Conservation (phyloP, 2,888 invertebrate genomes). For the Teleogryllus oceanicus region DNA sequence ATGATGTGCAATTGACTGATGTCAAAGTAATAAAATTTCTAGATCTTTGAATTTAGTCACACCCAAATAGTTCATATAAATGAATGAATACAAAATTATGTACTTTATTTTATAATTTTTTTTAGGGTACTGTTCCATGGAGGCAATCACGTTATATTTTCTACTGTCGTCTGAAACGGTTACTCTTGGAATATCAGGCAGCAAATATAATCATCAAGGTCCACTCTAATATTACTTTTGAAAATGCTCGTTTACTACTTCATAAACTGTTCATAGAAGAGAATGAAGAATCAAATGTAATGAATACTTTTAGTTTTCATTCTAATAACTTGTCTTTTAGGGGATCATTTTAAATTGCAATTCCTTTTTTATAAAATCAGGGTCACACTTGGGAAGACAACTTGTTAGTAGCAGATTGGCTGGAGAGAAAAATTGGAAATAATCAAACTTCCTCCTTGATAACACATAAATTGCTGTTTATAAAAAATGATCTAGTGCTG, state of each 20-base stretch:
- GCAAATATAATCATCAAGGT: conserved; percentile 62
- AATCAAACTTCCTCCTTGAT: no score
- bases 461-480: no score
- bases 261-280: conserved; percentile 93
- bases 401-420: not conserved
- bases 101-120: conserved; percentile 27
- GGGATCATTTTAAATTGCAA: not conserved
- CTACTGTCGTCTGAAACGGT: conserved; percentile 83
- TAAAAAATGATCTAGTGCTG: no score
- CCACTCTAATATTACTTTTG: conserved; percentile 64
- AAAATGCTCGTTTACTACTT: conserved; percentile 83
- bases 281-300: conserved; percentile 73
- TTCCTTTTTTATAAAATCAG: not conserved
- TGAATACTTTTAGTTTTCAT: not conserved
- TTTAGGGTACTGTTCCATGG: conserved; percentile 86
- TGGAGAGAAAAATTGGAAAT: not conserved
- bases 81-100: not conserved
- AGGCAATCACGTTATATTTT: conserved; percentile 71
- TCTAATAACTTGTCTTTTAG: not conserved
- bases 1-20: no score
- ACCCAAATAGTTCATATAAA: not conserved
- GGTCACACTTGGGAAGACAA: not conserved
- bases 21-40: no score
- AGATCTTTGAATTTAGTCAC: not conserved
- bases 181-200: conserved; percentile 74